Evolutionary conservation across 2,113 vertebrate species (phyloP).

Genomic region (Eurystomus gularis): DNA sequence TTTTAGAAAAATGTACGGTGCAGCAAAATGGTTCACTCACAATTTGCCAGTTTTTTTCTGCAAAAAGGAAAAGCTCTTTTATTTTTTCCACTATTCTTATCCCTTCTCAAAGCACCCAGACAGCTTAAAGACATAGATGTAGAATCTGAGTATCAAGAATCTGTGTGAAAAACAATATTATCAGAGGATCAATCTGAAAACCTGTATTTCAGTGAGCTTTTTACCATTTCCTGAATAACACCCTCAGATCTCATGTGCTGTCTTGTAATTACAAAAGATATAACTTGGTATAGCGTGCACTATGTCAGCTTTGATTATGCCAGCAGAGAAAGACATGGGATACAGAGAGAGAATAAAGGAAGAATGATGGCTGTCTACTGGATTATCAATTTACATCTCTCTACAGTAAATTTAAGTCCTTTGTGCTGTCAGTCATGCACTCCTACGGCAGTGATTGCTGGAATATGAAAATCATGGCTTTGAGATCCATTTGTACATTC

Average conservation of each 20-base stretch:
- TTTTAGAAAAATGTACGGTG: background rate
- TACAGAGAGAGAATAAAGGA: conserved; percentile 33
- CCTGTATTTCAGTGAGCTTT: conserved; percentile 29
- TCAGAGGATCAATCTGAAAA: conserved; percentile 38
- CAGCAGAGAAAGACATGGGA: conserved; percentile 8
- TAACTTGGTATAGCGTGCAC: background rate
- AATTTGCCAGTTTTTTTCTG: background rate
- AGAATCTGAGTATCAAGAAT: background rate
- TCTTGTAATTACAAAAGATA: conserved; percentile 25
- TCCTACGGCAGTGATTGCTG: background rate
- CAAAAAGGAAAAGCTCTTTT: background rate
- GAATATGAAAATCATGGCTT: conserved; percentile 15
- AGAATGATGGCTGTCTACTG: conserved; percentile 30
- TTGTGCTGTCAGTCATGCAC: conserved; percentile 44
- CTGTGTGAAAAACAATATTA: conserved; percentile 19
- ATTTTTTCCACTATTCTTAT: background rate
- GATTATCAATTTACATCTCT: conserved; percentile 64
- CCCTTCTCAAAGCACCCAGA: background rate
- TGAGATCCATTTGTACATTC: background rate
- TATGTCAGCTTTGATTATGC: conserved; percentile 20
- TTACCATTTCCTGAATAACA: conserved; percentile 33
- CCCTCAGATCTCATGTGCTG: background rate
- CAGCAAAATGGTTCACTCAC: background rate
- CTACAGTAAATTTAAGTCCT: conserved; percentile 35
- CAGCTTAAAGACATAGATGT: conserved; percentile 20